A percentile compares a stretch with the other conserved stretches of the same genome.
These are phyloP conservation scores for Heteromurus nitidus DNA, from an alignment of 2,888 invertebrate genomes.

Conservation along the genomic window DNA sequence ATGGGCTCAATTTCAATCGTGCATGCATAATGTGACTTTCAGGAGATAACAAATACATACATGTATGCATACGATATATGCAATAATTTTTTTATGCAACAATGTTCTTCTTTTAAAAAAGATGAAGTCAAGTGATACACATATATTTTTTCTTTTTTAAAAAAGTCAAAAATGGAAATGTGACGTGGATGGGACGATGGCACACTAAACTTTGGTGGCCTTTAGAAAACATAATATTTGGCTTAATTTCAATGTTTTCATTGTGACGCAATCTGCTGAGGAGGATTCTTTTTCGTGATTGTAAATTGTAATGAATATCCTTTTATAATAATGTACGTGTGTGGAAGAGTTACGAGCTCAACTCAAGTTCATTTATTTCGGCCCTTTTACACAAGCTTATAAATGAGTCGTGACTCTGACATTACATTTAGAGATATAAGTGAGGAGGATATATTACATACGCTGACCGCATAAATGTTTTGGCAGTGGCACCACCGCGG, in stretches of 20 bases:
- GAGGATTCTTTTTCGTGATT: background rate
- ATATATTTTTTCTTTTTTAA: background rate
- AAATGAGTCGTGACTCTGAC: slow-evolving; percentile 55
- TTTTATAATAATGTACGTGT: background rate
- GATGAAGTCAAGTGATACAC: slow-evolving; percentile 14
- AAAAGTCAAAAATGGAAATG: background rate
- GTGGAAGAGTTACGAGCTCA: too few relatives aligned
- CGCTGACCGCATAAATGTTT: slow-evolving; percentile 23
- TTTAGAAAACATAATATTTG: slow-evolving; percentile 33
- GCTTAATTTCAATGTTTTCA: background rate
- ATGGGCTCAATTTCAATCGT: slow-evolving; percentile 12
- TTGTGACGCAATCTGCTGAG: slow-evolving; percentile 12
- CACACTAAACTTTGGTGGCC: slow-evolving; percentile 54
- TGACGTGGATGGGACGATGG: slow-evolving; percentile 25
- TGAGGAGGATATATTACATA: too few relatives aligned
- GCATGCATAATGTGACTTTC: too few relatives aligned
- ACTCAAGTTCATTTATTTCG: background rate
- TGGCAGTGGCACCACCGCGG: background rate
- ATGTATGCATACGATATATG: too few relatives aligned
- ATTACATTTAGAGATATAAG: slow-evolving; percentile 12
- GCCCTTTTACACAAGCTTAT: background rate
- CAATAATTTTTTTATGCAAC: too few relatives aligned
- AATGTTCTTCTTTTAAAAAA: background rate
- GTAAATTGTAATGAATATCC: background rate
- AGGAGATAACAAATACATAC: too few relatives aligned